phyloP scores from a whole-genome alignment of 1,140 invertebrate species.

The Drosophila murphyi region DNA sequence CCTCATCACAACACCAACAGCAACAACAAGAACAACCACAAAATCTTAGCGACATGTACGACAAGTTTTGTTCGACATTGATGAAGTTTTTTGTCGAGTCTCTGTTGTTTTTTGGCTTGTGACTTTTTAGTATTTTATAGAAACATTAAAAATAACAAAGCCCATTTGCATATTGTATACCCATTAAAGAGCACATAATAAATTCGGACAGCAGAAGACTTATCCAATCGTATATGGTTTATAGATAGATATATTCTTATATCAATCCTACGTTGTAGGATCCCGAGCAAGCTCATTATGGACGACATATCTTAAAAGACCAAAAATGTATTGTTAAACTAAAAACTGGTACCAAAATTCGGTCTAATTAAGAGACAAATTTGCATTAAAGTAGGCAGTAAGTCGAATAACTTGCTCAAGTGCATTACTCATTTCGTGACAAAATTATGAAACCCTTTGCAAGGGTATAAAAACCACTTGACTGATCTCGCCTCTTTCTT shows the following conservation, averaged over 20 bases:
- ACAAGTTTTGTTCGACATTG: background rate
- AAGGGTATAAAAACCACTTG: constrained; percentile 1
- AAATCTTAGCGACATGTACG: background rate
- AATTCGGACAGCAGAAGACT: background rate
- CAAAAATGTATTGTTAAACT: too few relatives aligned
- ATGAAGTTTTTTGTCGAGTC: background rate
- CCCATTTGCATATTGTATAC: background rate
- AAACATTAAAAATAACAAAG: background rate
- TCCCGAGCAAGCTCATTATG: too few relatives aligned
- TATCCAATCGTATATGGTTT: too few relatives aligned
- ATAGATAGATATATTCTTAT: too few relatives aligned
- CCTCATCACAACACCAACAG: background rate
- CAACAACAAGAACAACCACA: background rate
- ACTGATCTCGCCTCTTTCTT: background rate
- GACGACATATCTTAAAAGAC: too few relatives aligned
- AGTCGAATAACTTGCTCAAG: too few relatives aligned
- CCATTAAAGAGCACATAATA: background rate
- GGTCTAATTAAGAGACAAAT: too few relatives aligned
- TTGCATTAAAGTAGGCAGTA: too few relatives aligned
- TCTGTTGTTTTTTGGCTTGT: background rate
- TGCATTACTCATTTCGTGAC: background rate
- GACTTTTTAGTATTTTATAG: background rate
- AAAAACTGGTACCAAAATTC: too few relatives aligned
- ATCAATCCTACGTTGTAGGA: too few relatives aligned
- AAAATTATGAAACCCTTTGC: background rate